Conservation (phyloP, 30 jellyfish, hydroid and myxozoan genomes). For the Turritopsis dohrnii region DNA sequence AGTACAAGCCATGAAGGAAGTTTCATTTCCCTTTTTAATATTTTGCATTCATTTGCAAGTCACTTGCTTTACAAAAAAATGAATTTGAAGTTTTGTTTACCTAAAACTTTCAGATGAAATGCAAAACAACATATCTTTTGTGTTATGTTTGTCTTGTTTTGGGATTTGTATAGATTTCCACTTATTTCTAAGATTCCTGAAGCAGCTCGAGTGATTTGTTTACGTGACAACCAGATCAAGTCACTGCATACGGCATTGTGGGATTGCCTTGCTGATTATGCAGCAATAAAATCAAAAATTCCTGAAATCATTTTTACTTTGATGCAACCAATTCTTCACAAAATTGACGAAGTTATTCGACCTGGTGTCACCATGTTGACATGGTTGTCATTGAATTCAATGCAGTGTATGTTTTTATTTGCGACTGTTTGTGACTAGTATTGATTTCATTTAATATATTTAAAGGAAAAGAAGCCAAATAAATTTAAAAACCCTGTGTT, state of each 20-base stretch:
- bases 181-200: conserved; percentile 62
- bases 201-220: conserved; percentile 51
- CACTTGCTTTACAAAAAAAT: background rate
- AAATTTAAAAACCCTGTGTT: too few species aligned
- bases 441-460: too few species aligned
- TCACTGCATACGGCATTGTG: conserved; percentile 42
- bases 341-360: conserved; percentile 58
- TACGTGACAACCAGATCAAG: conserved; percentile 65
- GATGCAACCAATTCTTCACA: conserved; percentile 64
- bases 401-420: conserved; percentile 15
- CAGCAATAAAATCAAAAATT: conserved; percentile 46
- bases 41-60: background rate
- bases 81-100: background rate
- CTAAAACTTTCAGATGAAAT: too few species aligned
- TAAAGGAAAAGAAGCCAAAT: too few species aligned
- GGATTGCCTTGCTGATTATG: conserved; percentile 38
- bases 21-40: background rate
- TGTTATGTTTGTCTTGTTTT: too few species aligned
- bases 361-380: conserved; percentile 77
- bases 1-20: background rate
- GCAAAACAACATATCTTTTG: background rate
- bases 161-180: too few species aligned
- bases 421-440: background rate
- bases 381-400: conserved; percentile 67
- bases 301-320: conserved; percentile 60